These are phyloP conservation scores for Tricholauxania praeusta DNA, from an alignment of 2,888 invertebrate genomes.

Conservation along the genomic window DNA sequence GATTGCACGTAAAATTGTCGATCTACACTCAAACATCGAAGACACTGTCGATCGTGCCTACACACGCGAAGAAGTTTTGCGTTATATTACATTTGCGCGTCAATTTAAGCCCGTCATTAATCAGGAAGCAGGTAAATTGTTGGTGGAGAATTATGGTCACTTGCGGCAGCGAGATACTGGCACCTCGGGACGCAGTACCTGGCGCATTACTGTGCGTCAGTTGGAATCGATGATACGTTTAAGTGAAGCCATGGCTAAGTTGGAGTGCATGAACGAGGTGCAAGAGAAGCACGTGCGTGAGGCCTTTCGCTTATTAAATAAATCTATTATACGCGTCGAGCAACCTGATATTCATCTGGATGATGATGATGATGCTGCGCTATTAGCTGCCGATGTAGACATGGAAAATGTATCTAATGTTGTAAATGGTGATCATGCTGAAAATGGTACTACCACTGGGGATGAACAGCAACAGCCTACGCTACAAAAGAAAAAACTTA, in stretches of 20 bases:
- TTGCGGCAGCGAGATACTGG: conserved; percentile 87
- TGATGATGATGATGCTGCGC: conserved; percentile 75
- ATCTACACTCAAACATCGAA: conserved; percentile 89
- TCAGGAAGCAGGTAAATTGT: conserved; percentile 83
- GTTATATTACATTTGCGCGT: conserved; percentile 96
- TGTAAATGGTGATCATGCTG: conserved; percentile 4
- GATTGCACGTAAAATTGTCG: conserved; percentile 95
- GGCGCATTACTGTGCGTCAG: conserved; percentile 98
- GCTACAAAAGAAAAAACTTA: conserved; percentile 78
- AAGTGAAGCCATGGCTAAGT: conserved; percentile 95
- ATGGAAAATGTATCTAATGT: conserved; percentile 63
- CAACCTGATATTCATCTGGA: conserved; percentile 96
- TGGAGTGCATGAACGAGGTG: conserved; percentile 94
- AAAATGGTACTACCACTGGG: conserved; percentile 29
- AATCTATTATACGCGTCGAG: conserved; percentile 96
- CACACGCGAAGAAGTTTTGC: conserved; percentile 87
- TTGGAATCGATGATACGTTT: conserved; percentile 95
- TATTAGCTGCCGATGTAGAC: conserved; percentile 70
- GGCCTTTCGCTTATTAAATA: conserved; percentile 90
- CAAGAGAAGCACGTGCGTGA: conserved; percentile 90
- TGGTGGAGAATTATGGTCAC: conserved; percentile 90
- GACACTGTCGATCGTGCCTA: conserved; percentile 85
- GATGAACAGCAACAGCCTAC: conserved; percentile 8
- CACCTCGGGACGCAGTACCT: conserved; percentile 79
- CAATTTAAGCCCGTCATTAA: conserved; percentile 93